Percentiles rank a stretch among this genome's conserved stretches.
Evolutionary conservation across 2,797 vertebrate species (phyloP).

Genomic region (Brachymystax lenok): DNA sequence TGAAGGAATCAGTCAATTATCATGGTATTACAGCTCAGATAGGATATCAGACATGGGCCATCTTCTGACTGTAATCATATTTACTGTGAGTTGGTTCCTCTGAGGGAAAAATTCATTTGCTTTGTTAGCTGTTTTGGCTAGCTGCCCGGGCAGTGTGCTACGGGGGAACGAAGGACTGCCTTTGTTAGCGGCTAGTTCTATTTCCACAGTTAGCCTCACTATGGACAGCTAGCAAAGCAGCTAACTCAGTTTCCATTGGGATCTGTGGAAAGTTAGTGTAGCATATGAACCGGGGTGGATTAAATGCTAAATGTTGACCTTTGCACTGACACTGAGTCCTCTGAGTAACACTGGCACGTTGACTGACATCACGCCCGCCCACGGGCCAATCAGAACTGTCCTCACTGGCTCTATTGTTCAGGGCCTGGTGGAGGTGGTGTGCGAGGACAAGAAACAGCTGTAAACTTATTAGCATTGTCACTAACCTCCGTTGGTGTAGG

Average conservation of each 20-base stretch:
- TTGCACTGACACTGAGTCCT: constrained; percentile 38
- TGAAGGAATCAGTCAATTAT: background rate
- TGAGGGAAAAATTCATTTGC: constrained; percentile 17
- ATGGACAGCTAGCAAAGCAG: background rate
- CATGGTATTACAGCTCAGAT: constrained; percentile 7
- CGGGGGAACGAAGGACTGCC: constrained; percentile 33
- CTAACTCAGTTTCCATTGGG: constrained; percentile 32
- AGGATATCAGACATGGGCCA: constrained; percentile 11
- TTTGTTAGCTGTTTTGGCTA: constrained; percentile 19
- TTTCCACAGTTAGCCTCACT: background rate
- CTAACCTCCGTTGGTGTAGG: background rate
- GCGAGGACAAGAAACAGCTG: background rate
- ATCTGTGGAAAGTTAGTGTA: constrained; percentile 38
- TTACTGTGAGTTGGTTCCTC: constrained; percentile 27
- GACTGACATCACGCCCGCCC: constrained; percentile 36
- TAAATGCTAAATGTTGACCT: constrained; percentile 49
- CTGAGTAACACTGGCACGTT: constrained; percentile 25
- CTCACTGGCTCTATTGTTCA: constrained; percentile 15
- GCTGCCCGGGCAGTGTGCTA: constrained; percentile 6
- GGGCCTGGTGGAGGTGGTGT: background rate
- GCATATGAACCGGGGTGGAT: constrained; percentile 34
- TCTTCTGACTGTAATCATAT: constrained; percentile 8
- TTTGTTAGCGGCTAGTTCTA: constrained; percentile 30
- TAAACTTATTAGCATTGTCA: background rate
- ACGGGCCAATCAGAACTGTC: constrained; percentile 9